Evolutionary conservation across 2,797 vertebrate genomes (phyloP).

Genomic region (Distichodus sexfasciatus): DNA sequence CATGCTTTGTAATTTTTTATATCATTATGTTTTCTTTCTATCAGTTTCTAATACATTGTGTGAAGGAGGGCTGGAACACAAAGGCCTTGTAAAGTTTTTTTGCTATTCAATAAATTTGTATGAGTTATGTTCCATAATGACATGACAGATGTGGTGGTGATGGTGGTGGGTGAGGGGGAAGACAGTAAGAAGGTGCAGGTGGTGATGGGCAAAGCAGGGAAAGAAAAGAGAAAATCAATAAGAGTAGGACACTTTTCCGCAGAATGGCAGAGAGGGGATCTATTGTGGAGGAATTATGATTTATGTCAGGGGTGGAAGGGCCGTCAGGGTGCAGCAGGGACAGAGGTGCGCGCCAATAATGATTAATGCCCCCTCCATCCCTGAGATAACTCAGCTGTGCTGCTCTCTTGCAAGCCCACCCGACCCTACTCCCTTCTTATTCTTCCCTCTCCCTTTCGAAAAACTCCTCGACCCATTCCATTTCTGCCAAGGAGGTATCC

Average conservation of each 20-base stretch:
- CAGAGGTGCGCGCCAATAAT: conserved; percentile 98
- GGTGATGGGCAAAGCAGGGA: conserved; percentile 69
- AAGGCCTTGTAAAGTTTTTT: conserved; percentile 93
- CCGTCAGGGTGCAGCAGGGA: conserved; percentile 85
- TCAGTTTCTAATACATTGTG: conserved; percentile 82
- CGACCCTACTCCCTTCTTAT: conserved; percentile 24
- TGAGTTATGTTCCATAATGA: conserved; percentile 98
- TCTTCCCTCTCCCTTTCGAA: conserved; percentile 19
- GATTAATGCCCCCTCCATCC: conserved; percentile 89
- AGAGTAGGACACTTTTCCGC: conserved; percentile 93
- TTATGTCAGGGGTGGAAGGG: conserved; percentile 94
- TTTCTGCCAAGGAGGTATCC: conserved; percentile 31
- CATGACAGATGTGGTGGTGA: conserved; percentile 76
- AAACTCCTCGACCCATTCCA: conserved; percentile 14
- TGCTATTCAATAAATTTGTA: conserved; percentile 99
- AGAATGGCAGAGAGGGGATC: conserved; percentile 84
- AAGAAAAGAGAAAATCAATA: conserved; percentile 91
- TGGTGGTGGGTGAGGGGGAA: conserved; percentile 52
- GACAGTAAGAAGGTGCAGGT: conserved; percentile 53
- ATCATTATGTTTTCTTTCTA: conserved; percentile 92
- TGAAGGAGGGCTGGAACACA: conserved; percentile 61
- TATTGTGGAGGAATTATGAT: conserved; percentile 95
- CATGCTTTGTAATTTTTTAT: conserved; percentile 98
- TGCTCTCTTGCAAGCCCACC: conserved; percentile 44
- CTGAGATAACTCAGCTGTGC: conserved; percentile 67